These are phyloP conservation scores for Trissolcus basalis DNA, from an alignment of 1,140 invertebrate species.

Conservation along the genomic window DNA sequence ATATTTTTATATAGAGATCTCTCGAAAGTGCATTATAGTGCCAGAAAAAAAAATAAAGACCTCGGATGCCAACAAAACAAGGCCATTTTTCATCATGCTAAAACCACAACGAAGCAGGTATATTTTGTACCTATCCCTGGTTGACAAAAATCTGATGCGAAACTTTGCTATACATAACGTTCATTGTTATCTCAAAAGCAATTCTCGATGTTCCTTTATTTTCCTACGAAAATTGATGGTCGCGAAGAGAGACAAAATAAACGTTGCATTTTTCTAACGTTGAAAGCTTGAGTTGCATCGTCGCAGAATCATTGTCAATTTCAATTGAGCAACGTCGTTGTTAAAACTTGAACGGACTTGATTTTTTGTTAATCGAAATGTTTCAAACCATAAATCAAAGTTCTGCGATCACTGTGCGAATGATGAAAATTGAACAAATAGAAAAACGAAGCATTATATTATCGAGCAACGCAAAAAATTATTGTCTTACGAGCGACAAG, in stretches of 20 bases:
- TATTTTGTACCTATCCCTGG: slow-evolving; percentile 56
- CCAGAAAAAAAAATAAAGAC: slow-evolving; percentile 65
- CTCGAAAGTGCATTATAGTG: slow-evolving; percentile 75
- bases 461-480: slow-evolving; percentile 40
- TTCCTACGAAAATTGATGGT: neutral
- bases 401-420: slow-evolving; percentile 40
- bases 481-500: slow-evolving; percentile 35
- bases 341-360: too few species aligned
- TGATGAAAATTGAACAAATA: slow-evolving; percentile 32
- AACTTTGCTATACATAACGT: slow-evolving; percentile 38
- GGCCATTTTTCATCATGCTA: slow-evolving; percentile 54
- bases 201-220: slow-evolving; percentile 15
- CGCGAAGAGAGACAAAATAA: neutral
- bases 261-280: neutral
- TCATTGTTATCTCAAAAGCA: slow-evolving; percentile 27
- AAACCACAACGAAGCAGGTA: slow-evolving; percentile 57
- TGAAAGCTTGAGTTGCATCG: neutral
- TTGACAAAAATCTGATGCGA: slow-evolving; percentile 26
- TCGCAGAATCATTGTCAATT: too few species aligned
- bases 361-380: too few species aligned
- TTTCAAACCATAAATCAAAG: slow-evolving; percentile 27
- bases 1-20: slow-evolving; percentile 74
- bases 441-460: slow-evolving; percentile 32
- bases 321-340: too few species aligned
- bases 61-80: slow-evolving; percentile 62